Evolutionary conservation across 2,888 invertebrate genomes (phyloP).

Genomic region (Clistopyga incitator): DNA sequence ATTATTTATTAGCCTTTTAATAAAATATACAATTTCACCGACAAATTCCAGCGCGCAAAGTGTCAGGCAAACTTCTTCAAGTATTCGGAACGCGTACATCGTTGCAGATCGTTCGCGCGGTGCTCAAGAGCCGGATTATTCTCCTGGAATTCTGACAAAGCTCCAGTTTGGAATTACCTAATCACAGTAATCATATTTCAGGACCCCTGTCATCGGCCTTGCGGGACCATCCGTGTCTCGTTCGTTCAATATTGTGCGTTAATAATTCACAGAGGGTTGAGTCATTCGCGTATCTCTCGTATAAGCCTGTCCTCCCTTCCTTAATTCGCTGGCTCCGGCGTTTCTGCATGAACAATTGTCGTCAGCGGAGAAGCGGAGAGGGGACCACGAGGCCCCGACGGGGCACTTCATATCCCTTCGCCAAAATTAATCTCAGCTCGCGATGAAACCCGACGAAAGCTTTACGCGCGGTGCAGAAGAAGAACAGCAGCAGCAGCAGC

Average conservation of each 20-base stretch:
- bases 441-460: slow-evolving; percentile 40
- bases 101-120: not conserved
- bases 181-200: slow-evolving; percentile 36
- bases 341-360: slow-evolving; percentile 49
- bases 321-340: slow-evolving; percentile 28
- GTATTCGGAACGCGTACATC: not conserved
- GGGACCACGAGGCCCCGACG: not conserved
- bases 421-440: slow-evolving; percentile 58
- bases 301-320: slow-evolving; percentile 24
- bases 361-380: not conserved
- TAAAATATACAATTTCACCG: not conserved
- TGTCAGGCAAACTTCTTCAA: not conserved
- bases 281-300: not conserved
- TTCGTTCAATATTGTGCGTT: slow-evolving; percentile 11
- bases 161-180: slow-evolving; percentile 9
- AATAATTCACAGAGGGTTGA: slow-evolving; percentile 32
- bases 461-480: slow-evolving; percentile 5
- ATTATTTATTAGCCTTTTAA: too few relatives aligned
- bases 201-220: slow-evolving; percentile 15
- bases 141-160: not conserved
- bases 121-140: not conserved
- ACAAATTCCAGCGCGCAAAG: not conserved
- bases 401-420: slow-evolving; percentile 37
- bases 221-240: not conserved
- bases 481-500: slow-evolving; percentile 22